Evolutionary conservation across 2,888 invertebrate species (phyloP).

Genomic region (Aphodius granarius): DNA sequence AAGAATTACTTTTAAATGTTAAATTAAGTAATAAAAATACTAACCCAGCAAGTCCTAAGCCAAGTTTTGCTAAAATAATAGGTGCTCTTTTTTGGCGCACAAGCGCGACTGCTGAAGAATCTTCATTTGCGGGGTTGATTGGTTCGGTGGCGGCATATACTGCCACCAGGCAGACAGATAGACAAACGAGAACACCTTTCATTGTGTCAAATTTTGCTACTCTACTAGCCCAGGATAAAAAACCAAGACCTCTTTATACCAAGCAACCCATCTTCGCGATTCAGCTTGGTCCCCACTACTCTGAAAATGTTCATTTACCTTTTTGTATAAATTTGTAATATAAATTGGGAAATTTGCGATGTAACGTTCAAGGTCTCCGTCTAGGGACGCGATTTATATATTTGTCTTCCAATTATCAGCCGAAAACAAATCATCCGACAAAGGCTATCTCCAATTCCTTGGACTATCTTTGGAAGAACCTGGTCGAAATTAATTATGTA

Average conservation of each 20-base stretch:
- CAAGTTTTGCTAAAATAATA: neutral
- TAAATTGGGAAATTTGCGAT: neutral
- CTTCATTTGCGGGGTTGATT: neutral
- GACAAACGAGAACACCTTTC: neutral
- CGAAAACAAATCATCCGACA: neutral
- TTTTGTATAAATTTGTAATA: neutral
- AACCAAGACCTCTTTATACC: neutral
- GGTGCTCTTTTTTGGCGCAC: neutral
- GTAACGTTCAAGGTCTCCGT: neutral
- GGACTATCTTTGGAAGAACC: no score
- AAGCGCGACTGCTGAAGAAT: neutral
- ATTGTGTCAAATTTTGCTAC: neutral
- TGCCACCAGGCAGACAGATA: neutral
- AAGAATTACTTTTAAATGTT: no score
- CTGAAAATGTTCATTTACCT: neutral
- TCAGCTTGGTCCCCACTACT: neutral
- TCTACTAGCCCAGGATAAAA: neutral
- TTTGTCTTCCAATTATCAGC: constrained; percentile 17
- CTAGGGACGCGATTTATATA: constrained; percentile 13
- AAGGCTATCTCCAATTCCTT: neutral
- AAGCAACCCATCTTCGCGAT: neutral
- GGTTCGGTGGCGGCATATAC: neutral
- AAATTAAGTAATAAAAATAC: neutral
- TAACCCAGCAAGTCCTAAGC: neutral
- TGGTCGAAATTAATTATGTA: neutral